Evolutionary conservation across 2,888 invertebrate genomes (phyloP), one percentile per base, ranked within the genome.

Genomic region (Cataglyphis albicans): DNA sequence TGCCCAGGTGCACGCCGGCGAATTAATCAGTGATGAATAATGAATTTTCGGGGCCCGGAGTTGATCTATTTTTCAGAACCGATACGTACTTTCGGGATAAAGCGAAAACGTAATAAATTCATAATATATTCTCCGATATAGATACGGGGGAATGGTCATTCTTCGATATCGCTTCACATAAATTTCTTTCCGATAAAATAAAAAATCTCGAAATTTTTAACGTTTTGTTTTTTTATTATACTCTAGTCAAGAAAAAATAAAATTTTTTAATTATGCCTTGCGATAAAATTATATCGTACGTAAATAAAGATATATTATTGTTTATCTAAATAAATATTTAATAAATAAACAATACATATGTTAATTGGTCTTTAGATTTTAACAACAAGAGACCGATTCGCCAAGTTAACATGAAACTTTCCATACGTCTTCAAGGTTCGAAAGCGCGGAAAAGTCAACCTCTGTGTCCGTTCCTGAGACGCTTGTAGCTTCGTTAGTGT

Each of bases 401-500:
- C 38, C 3, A 3, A n/a, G 18, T 57, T 38, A 25, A 18, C 38
- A 12, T 10, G 3, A 10, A 38, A 3, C 25, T 25, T 72, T 35
- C 2, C 1, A 1, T 55, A 41, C 18, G 21, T 25, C 12, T 25
- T 3, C 3, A 21, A 63, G 25, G 25, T 35, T 63, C 21, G 21
- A 74, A 44, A 9, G 9, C 29, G 1, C 9, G 10, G 10, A 18
- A 74, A 68, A 18, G 12, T 32, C 21, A 3, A 25, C 10, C 5
- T 3, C 7, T 38, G 38, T 9, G 32, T 12, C 44, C 57, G 41
- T 35, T 70, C 78, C 70, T 59, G 72, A 18, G 32, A 29, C 57
- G n/a, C 29, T 57, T 57, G 81, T 64, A 65, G 29, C 63, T 61
- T 87, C 70, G 74, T 83, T 38, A 68, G 68, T 80, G 70, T 81